A percentile compares a stretch with the other conserved stretches of the same genome.
These are phyloP conservation scores for Pangasianodon hypophthalmus DNA, from an alignment of 2,113 vertebrate species.

Conservation along the genomic window DNA sequence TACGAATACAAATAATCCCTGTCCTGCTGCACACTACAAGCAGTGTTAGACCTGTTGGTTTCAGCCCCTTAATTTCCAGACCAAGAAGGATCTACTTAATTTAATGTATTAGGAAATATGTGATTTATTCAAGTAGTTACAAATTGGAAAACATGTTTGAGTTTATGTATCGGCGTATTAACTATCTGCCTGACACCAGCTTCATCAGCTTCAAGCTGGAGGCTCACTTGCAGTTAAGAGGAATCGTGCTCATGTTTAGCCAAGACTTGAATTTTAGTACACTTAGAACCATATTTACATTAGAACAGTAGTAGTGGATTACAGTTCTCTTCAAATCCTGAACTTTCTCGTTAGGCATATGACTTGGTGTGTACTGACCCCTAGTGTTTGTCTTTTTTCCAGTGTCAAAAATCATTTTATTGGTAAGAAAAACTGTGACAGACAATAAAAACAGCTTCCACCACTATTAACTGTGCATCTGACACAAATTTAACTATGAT, in stretches of 20 bases:
- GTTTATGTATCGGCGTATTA: neutral
- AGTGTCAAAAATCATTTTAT: neutral
- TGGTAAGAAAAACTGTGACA: neutral
- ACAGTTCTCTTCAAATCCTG: neutral
- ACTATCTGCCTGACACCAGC: neutral
- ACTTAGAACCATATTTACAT: neutral
- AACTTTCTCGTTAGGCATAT: neutral
- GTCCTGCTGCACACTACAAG: neutral
- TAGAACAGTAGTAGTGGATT: neutral
- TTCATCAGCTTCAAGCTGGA: neutral
- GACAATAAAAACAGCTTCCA: neutral
- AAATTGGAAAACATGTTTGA: neutral
- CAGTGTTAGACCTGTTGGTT: neutral
- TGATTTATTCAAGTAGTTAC: neutral
- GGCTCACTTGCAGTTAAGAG: neutral
- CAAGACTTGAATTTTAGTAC: neutral
- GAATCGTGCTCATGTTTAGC: neutral
- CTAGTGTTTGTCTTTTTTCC: neutral
- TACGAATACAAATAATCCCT: neutral
- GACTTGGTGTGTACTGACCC: neutral
- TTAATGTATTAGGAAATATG: neutral
- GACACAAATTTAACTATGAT: neutral
- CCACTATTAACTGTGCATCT: neutral
- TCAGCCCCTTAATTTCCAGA: neutral
- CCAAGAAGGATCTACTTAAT: neutral